phyloP scores from a whole-genome alignment of 2,797 vertebrate genomes.

The Rhabdophis nuchalis region DNA sequence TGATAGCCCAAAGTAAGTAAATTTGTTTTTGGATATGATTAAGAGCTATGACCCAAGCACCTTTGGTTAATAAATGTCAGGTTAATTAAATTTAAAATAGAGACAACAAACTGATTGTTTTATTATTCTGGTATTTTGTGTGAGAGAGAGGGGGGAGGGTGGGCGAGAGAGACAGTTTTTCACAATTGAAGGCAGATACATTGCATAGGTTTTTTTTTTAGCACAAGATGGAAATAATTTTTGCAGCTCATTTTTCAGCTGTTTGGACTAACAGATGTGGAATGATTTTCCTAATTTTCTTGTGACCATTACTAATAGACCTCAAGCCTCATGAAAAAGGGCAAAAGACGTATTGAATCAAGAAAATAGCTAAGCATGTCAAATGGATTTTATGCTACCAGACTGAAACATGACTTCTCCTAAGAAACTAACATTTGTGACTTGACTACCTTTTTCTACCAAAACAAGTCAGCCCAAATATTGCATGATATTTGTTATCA shows the following conservation, averaged over 20 bases:
- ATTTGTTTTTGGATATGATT: not conserved
- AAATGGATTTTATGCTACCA: constrained; percentile 22
- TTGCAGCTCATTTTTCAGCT: constrained; percentile 30
- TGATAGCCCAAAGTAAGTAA: not conserved
- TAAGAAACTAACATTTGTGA: not conserved
- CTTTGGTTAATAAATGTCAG: not conserved
- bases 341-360: constrained; percentile 17
- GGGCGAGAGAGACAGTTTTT: not conserved
- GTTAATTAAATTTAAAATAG: not conserved
- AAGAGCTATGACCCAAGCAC: not conserved
- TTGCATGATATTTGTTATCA: not conserved
- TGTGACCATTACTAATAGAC: constrained; percentile 15
- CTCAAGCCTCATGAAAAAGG: constrained; percentile 20
- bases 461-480: not conserved
- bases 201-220: not conserved
- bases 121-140: not conserved
- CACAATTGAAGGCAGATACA: not conserved
- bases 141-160: too few species aligned
- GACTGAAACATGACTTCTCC: not conserved
- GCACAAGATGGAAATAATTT: not conserved
- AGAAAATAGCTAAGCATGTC: constrained; percentile 11
- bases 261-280: constrained; percentile 32
- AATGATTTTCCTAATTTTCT: constrained; percentile 6
- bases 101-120: not conserved
- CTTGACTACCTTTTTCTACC: not conserved